Evolutionary conservation across 2,888 invertebrate species (phyloP), one percentile per base, ranked within the genome.

Genomic region (Halocaridina rubra): DNA sequence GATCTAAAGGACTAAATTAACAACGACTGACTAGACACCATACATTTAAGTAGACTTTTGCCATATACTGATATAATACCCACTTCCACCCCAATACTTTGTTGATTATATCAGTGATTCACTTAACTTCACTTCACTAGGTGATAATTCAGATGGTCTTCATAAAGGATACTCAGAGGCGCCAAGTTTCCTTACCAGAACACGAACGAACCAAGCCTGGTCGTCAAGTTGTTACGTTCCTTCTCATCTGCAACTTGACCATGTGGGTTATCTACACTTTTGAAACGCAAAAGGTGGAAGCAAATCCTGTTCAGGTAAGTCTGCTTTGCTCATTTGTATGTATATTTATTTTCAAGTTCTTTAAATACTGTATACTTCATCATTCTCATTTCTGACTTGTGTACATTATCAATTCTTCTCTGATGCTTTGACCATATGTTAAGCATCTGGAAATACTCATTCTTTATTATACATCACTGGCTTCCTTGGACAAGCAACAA

Each of bases 191-290:
- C 90, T 93, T 97, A 81, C 96, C 97, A 0, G 97, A 97, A 90
- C 97, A 98, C 90, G 97, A 97, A 91, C 94, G 96, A 89, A 96
- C 96, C 91, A 98, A 98, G 92, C 98, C 98, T 0, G 98, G 97
- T 0, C 94, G 98, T 85, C 98, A 98, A 91, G 95, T 97, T 86
- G 97, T 98, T 88, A 98, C 98, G 87, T 98, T 98, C 93, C 93
- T 98, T 87, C 93, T 98, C 86, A 97, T 98, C 90, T 96, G 96
- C 92, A 98, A 98, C 91, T 95, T 98, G 89, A 97, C 98, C 89
- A 96, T 98, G 95, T 98, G 98, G 95, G 95, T 97, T 89, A 96
- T 98, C 90, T 97, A 97, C 92, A 97, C 97, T 59, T 97, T 98
- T 90, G 97, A 98, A 92, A 96, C 96, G 89, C 96, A 97, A 92